A percentile compares a stretch with the other conserved stretches of the same genome.
Conservation (phyloP, 2,888 invertebrate species). For the Noctua comes region DNA sequence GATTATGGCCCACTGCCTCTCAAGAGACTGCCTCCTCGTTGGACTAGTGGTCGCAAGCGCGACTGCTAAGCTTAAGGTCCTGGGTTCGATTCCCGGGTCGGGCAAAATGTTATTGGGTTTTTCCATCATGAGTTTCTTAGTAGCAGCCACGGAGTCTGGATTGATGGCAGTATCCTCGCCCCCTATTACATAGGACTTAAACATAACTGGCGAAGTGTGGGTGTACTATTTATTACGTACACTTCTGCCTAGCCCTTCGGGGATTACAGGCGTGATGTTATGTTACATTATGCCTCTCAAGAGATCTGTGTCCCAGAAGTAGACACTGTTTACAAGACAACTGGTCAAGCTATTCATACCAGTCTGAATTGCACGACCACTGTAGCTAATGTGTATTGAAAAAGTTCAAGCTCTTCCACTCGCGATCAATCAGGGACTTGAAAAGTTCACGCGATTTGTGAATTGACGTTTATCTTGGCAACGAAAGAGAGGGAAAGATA, state of each 20-base stretch:
- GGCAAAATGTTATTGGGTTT: neutral
- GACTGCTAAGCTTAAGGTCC: too few species aligned
- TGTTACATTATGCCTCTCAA: neutral
- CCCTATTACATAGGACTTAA: too few species aligned
- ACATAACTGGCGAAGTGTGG: neutral
- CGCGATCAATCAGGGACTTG: slow-evolving; percentile 77
- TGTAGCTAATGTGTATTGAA: slow-evolving; percentile 4
- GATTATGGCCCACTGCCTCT: neutral
- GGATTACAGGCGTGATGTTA: neutral
- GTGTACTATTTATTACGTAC: neutral
- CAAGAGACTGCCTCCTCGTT: neutral
- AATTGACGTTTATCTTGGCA: slow-evolving; percentile 77
- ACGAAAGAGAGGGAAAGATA: slow-evolving; percentile 76
- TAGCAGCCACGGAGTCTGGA: neutral
- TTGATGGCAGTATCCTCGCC: too few species aligned
- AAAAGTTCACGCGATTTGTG: slow-evolving; percentile 75
- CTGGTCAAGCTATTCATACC: neutral
- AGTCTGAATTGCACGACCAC: neutral
- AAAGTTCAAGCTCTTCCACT: slow-evolving; percentile 11
- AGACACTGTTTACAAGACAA: neutral
- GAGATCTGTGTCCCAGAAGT: neutral
- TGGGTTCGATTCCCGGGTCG: too few species aligned
- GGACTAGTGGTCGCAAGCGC: neutral
- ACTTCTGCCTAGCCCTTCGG: neutral
- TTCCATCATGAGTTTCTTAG: neutral